A percentile compares a stretch with the other conserved stretches of the same genome.
These are phyloP conservation scores for Phenganax subtilis DNA, from an alignment of 92 coral and sea anemone genomes.

Conservation along the genomic window DNA sequence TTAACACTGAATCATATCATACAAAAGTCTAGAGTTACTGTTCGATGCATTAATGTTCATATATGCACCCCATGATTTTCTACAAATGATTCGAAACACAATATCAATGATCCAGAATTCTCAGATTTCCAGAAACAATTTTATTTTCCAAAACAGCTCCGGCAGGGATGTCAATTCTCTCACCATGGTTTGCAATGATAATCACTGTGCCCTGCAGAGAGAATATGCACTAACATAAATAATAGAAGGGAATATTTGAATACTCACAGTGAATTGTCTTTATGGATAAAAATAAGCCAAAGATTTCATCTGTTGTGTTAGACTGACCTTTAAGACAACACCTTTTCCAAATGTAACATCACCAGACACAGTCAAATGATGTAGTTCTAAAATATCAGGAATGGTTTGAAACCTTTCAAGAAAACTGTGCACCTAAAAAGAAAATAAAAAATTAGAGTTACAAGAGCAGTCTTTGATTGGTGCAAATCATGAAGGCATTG, in stretches of 20 bases:
- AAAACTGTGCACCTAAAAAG: conserved; percentile 73
- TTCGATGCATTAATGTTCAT: too few relatives aligned
- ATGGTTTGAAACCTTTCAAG: conserved; percentile 78
- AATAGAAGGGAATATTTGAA: too few relatives aligned
- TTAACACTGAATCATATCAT: too few relatives aligned
- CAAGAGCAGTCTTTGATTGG: background rate
- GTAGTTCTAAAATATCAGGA: conserved; percentile 87
- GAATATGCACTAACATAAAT: background rate
- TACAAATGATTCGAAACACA: too few relatives aligned
- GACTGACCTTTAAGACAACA: conserved; percentile 73
- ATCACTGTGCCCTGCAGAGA: conserved; percentile 83
- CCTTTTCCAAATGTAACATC: conserved; percentile 97
- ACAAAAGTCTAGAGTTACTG: too few relatives aligned
- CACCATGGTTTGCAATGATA: conserved; percentile 94
- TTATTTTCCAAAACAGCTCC: conserved; percentile 91
- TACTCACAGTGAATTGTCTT: background rate
- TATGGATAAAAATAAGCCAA: too few relatives aligned
- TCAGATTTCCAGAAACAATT: conserved; percentile 90
- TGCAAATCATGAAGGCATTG: background rate
- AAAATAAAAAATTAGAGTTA: background rate
- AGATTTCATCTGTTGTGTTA: too few relatives aligned
- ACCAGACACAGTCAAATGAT: conserved; percentile 95
- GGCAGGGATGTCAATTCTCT: conserved; percentile 89
- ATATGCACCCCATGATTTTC: too few relatives aligned
- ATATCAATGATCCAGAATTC: conserved; percentile 77